These are phyloP conservation scores for Tamandua tetradactyla DNA, from an alignment of 2,797 vertebrate species.

Conservation along the genomic window DNA sequence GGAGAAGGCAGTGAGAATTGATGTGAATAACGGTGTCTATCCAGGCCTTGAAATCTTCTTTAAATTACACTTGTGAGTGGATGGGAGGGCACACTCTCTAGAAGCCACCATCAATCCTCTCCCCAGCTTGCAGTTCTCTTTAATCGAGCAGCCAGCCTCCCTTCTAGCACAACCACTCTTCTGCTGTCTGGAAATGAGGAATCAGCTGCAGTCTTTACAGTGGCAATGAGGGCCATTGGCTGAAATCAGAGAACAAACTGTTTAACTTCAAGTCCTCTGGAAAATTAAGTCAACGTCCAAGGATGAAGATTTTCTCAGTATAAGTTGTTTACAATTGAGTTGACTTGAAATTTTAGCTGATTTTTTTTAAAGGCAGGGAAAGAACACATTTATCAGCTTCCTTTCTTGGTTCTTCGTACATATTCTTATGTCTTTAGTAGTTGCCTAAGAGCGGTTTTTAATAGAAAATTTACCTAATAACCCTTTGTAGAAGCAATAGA, in stretches of 20 bases:
- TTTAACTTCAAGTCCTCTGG: slow-evolving; percentile 47
- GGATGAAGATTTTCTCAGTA: not conserved
- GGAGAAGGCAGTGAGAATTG: slow-evolving; percentile 61
- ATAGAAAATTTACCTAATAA: not conserved
- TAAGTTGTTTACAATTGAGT: not conserved
- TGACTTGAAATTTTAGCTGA: not conserved
- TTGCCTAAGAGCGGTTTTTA: not conserved
- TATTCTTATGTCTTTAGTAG: not conserved
- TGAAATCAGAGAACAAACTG: slow-evolving; percentile 39
- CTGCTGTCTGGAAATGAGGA: slow-evolving; percentile 29
- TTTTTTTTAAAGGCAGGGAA: not conserved
- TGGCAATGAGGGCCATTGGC: slow-evolving; percentile 48
- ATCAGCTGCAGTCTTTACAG: not conserved
- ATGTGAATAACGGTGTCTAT: slow-evolving; percentile 77
- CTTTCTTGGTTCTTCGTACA: not conserved
- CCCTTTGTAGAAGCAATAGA: not conserved
- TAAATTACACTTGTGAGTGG: slow-evolving; percentile 78
- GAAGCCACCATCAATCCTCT: slow-evolving; percentile 74
- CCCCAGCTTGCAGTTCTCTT: slow-evolving; percentile 52
- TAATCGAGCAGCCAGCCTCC: slow-evolving; percentile 55
- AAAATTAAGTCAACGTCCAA: slow-evolving; percentile 46
- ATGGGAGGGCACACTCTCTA: slow-evolving; percentile 68
- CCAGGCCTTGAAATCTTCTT: slow-evolving; percentile 76
- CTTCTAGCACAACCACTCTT: slow-evolving; percentile 33
- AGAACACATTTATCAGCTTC: not conserved